Conservation (phyloP, 2,888 invertebrate species). For the Allolobophora icterica region DNA sequence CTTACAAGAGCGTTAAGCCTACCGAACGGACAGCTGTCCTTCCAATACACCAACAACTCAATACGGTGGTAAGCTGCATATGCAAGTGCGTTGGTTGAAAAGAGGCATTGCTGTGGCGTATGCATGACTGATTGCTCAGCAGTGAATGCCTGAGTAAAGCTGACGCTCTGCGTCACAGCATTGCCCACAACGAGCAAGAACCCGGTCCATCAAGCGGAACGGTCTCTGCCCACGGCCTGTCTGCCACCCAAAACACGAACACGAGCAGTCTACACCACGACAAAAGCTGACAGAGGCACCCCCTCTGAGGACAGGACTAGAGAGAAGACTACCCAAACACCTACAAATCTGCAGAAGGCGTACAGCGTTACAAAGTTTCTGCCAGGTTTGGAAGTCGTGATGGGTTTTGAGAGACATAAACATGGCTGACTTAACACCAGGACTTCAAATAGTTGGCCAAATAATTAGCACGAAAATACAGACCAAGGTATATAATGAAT, state of each 20-base stretch:
- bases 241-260: not conserved
- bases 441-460: not conserved
- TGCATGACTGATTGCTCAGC: not conserved
- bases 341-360: not conserved
- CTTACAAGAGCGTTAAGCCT: not conserved
- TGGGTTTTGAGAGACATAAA: not conserved
- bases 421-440: not conserved
- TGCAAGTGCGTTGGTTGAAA: slow-evolving; percentile 5
- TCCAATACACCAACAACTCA: not conserved
- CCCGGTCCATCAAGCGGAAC: slow-evolving; percentile 17
- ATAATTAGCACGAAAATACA: too few species aligned
- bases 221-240: not conserved
- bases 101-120: not conserved
- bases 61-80: not conserved
- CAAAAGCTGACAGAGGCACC: not conserved
- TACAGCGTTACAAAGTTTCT: not conserved
- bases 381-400: not conserved
- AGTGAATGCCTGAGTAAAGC: slow-evolving; percentile 3
- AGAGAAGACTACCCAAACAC: not conserved
- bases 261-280: not conserved
- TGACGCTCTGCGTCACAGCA: not conserved
- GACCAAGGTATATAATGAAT: not conserved
- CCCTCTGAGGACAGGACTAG: not conserved
- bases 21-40: not conserved
- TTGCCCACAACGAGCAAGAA: not conserved